A percentile compares a stretch with the other conserved stretches of the same genome.
phyloP scores from a whole-genome alignment of 2,888 invertebrate genomes.

The Agrotis puta region DNA sequence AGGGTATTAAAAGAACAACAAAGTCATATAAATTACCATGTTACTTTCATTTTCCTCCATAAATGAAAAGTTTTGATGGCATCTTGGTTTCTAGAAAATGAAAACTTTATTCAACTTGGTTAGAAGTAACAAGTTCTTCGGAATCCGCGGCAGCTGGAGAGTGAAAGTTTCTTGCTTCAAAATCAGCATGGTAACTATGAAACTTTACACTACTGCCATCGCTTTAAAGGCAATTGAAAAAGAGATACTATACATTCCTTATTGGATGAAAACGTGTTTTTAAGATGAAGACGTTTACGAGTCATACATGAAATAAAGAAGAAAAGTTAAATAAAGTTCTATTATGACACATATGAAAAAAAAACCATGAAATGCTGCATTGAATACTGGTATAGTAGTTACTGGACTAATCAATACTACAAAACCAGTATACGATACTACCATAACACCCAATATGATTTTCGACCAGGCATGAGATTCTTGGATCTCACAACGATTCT shows the following conservation, averaged over 20 bases:
- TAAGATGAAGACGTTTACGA: not conserved
- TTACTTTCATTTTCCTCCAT: conserved; percentile 22
- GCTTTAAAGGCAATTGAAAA: not conserved
- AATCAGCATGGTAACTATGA: conserved; percentile 27
- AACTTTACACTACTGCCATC: conserved; percentile 13
- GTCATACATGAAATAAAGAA: not conserved
- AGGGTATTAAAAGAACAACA: too few species aligned
- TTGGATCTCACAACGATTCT: not conserved
- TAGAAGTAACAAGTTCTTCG: conserved; percentile 1
- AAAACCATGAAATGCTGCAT: too few species aligned
- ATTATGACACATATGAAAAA: too few species aligned
- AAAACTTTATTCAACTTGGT: conserved; percentile 6
- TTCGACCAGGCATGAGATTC: not conserved
- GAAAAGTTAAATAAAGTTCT: too few species aligned
- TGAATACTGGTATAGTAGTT: too few species aligned
- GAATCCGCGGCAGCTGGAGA: conserved; percentile 20
- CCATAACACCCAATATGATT: too few species aligned
- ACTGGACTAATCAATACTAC: too few species aligned
- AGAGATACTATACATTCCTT: not conserved
- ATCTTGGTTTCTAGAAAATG: conserved; percentile 8
- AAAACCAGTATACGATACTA: too few species aligned
- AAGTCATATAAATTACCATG: not conserved
- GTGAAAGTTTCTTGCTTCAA: conserved; percentile 24
- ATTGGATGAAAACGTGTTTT: not conserved
- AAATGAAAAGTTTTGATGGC: not conserved